Evolutionary conservation across 2,888 invertebrate genomes (phyloP).

Genomic region (Clistopyga incitator): DNA sequence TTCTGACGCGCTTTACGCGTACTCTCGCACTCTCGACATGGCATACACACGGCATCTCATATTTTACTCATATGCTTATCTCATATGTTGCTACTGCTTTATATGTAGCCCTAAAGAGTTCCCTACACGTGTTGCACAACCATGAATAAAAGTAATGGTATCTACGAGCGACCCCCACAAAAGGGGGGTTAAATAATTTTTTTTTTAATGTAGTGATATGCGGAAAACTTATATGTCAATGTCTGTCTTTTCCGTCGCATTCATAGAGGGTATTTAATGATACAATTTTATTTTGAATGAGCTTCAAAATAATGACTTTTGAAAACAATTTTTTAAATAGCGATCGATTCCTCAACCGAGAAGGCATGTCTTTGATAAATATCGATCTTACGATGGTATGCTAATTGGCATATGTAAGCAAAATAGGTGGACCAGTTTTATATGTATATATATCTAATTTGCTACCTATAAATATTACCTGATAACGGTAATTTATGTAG

Average conservation of each 20-base stretch:
- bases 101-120: not conserved
- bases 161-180: too few species aligned
- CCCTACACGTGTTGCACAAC: not conserved
- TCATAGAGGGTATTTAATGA: too few species aligned
- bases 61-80: too few species aligned
- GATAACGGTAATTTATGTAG: not conserved
- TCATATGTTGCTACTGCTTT: not conserved
- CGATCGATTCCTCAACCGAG: not conserved
- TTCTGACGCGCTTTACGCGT: slow-evolving; percentile 51
- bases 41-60: slow-evolving; percentile 7
- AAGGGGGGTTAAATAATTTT: too few species aligned
- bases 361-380: not conserved
- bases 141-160: too few species aligned
- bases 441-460: not conserved
- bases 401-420: not conserved
- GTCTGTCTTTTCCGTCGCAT: too few species aligned
- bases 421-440: not conserved
- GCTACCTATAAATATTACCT: not conserved
- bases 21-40: slow-evolving; percentile 42
- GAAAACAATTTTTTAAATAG: not conserved
- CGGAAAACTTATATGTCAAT: too few species aligned
- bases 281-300: too few species aligned
- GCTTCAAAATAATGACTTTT: too few species aligned
- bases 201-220: too few species aligned
- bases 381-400: not conserved